Conservation (phyloP, 2,888 invertebrate species). For the Slavum lentiscoides region DNA sequence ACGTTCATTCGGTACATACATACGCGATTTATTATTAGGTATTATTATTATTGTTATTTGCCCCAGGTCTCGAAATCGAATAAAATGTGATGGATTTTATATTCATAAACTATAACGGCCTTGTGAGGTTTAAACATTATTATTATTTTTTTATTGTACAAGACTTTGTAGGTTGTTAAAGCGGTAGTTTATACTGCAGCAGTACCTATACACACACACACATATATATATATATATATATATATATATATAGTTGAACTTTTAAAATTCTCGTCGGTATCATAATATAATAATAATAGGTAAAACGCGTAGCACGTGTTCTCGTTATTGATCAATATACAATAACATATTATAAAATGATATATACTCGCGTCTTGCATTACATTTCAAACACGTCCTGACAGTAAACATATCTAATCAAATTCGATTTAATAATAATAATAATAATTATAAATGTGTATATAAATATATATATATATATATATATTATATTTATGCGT, state of each 20-base stretch:
- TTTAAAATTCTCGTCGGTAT: slow-evolving; percentile 21
- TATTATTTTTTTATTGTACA: background rate
- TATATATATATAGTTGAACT: slow-evolving; percentile 1
- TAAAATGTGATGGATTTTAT: slow-evolving; percentile 21
- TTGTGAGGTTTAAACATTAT: slow-evolving; percentile 12
- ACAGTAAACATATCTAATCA: slow-evolving; percentile 43
- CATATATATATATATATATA: too few relatives aligned
- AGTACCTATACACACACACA: too few relatives aligned
- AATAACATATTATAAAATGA: too few relatives aligned
- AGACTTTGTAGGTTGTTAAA: slow-evolving; percentile 26
- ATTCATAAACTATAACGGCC: slow-evolving; percentile 29
- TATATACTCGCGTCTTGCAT: background rate
- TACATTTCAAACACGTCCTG: slow-evolving; percentile 45
- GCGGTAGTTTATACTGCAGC: background rate
- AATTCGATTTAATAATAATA: background rate
- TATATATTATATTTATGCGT: background rate
- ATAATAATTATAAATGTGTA: slow-evolving; percentile 26
- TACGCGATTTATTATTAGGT: too few relatives aligned
- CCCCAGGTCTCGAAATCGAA: slow-evolving; percentile 29
- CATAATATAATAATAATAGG: background rate
- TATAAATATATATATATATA: background rate
- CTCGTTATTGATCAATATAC: background rate
- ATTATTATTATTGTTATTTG: background rate
- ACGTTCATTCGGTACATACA: background rate
- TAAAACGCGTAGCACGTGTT: slow-evolving; percentile 29